Percentiles rank a stretch among this genome's conserved stretches.
phyloP scores from a whole-genome alignment of 2,797 vertebrate genomes.

The Sebastes glaucus region DNA sequence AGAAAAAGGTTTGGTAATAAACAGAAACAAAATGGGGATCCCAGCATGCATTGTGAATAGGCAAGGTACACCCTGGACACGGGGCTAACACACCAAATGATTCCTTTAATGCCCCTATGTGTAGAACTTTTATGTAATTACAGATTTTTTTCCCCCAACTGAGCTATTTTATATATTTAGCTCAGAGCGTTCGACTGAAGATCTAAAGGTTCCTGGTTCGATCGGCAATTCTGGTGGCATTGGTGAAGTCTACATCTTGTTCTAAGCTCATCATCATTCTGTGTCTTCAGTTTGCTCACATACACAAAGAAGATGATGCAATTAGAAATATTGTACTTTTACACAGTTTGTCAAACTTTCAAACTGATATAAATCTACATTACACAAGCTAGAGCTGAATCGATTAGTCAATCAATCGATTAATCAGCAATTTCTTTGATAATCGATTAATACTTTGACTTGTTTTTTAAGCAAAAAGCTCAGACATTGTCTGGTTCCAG shows the following conservation, averaged over 20 bases:
- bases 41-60: not conserved
- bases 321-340: not conserved
- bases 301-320: not conserved
- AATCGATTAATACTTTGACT: not conserved
- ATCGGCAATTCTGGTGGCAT: not conserved
- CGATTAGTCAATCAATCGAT: not conserved
- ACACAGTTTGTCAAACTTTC: not conserved
- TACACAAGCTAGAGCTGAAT: not conserved
- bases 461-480: not conserved
- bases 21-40: conserved; percentile 7
- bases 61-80: not conserved
- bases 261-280: not conserved
- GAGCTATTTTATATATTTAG: too few species aligned
- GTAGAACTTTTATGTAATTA: not conserved
- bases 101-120: not conserved
- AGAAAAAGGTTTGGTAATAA: not conserved
- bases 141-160: not conserved
- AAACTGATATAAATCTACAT: not conserved
- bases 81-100: not conserved
- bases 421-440: not conserved
- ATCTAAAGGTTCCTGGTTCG: not conserved
- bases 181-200: too few species aligned
- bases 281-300: not conserved
- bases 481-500: not conserved
- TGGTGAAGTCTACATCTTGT: not conserved